Evolutionary conservation across 2,797 vertebrate species (phyloP).

Genomic region (Pygocentrus nattereri): DNA sequence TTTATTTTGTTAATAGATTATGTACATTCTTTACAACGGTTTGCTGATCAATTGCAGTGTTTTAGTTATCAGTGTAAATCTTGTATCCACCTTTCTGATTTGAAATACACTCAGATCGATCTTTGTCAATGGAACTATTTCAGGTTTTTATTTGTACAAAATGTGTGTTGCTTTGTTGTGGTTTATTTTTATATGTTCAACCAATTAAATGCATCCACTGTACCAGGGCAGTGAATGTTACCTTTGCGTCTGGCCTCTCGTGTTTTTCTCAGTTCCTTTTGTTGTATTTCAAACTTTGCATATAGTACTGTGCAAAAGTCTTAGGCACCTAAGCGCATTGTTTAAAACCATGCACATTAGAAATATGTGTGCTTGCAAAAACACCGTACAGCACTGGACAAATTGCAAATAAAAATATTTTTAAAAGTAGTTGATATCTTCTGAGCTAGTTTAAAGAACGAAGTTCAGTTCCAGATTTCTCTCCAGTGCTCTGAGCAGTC

Average conservation of each 20-base stretch:
- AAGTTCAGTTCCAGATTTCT: no score
- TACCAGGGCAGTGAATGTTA: conserved; percentile 77
- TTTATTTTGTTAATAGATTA: conserved; percentile 83
- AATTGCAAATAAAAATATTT: no score
- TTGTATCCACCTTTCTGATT: conserved; percentile 84
- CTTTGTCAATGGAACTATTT: conserved; percentile 93
- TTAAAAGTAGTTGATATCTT: no score
- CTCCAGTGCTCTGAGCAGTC: no score
- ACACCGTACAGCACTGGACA: no score
- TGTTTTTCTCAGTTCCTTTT: conserved; percentile 55
- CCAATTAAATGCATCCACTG: conserved; percentile 82
- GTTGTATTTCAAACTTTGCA: background rate
- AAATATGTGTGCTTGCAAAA: no score
- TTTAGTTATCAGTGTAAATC: conserved; percentile 90
- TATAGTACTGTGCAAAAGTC: no score
- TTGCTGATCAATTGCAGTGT: conserved; percentile 88
- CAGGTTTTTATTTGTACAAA: conserved; percentile 93
- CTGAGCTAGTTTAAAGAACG: no score
- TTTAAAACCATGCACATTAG: no score
- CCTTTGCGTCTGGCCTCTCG: conserved; percentile 73
- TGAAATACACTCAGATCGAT: conserved; percentile 87
- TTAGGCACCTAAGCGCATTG: no score
- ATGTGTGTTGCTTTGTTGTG: conserved; percentile 86
- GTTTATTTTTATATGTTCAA: conserved; percentile 83
- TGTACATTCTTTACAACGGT: conserved; percentile 91